Conservation (phyloP, 2,113 vertebrate genomes). For the Ardeotis arabs region DNA sequence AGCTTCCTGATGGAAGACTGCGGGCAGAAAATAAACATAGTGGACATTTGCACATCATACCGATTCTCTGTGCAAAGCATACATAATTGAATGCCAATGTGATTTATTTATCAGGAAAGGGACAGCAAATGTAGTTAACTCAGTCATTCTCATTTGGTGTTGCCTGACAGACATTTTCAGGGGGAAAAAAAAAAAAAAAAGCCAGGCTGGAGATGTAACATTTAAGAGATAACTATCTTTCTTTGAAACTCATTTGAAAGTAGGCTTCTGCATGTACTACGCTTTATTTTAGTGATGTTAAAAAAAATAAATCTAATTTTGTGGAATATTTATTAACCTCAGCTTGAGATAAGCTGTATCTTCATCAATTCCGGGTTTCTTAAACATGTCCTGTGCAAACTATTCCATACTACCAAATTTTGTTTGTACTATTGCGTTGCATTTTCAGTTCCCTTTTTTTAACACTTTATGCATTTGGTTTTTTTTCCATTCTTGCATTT, state of each 20-base stretch:
- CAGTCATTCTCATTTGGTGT: neutral
- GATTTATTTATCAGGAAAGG: neutral
- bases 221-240: neutral
- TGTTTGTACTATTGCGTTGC: neutral
- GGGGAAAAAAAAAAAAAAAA: neutral
- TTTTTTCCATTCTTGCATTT: neutral
- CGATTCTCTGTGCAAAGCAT: neutral
- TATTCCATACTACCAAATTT: neutral
- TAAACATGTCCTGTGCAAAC: neutral
- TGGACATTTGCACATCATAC: neutral
- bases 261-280: neutral
- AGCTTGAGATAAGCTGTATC: neutral
- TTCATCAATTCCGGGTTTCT: neutral
- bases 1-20: neutral
- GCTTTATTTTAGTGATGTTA: neutral
- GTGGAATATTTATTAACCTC: neutral
- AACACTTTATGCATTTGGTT: neutral
- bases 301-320: neutral
- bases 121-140: neutral
- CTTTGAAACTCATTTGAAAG: neutral
- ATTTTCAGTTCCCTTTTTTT: neutral
- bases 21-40: neutral
- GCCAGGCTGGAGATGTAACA: neutral
- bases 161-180: neutral
- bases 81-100: neutral